Conservation (phyloP, 2,113 vertebrate species). For the Fulica atra region DNA sequence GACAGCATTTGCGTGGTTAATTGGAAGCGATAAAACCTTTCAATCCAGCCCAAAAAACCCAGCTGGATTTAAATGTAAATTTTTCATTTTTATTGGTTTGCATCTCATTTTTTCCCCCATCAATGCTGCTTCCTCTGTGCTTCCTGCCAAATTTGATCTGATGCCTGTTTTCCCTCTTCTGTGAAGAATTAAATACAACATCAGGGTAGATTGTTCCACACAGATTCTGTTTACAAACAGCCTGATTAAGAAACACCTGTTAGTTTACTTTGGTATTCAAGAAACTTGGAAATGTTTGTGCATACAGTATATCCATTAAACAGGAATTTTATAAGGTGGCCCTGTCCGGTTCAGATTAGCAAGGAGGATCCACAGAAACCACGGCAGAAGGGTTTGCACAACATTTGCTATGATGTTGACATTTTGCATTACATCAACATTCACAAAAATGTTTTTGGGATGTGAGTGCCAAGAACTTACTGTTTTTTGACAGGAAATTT, state of each 20-base stretch:
- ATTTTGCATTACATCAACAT: constrained; percentile 2
- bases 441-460: constrained; percentile 23
- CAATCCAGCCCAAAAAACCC: not conserved
- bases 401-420: constrained; percentile 16
- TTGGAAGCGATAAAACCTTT: not conserved
- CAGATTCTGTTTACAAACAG: not conserved
- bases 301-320: not conserved
- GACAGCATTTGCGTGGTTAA: not conserved
- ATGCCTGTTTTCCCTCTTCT: not conserved
- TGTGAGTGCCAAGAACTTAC: constrained; percentile 44
- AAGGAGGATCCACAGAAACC: not conserved
- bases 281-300: not conserved
- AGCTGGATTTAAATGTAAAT: not conserved
- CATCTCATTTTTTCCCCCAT: not conserved
- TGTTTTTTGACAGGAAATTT: not conserved
- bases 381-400: not conserved
- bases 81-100: not conserved
- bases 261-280: not conserved
- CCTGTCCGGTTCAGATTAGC: not conserved
- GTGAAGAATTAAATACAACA: not conserved
- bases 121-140: not conserved
- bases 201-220: not conserved
- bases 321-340: not conserved
- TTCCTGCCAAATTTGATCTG: not conserved
- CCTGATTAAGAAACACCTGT: not conserved